Conservation (phyloP, 2,888 invertebrate genomes). For the Volucella inanis region DNA sequence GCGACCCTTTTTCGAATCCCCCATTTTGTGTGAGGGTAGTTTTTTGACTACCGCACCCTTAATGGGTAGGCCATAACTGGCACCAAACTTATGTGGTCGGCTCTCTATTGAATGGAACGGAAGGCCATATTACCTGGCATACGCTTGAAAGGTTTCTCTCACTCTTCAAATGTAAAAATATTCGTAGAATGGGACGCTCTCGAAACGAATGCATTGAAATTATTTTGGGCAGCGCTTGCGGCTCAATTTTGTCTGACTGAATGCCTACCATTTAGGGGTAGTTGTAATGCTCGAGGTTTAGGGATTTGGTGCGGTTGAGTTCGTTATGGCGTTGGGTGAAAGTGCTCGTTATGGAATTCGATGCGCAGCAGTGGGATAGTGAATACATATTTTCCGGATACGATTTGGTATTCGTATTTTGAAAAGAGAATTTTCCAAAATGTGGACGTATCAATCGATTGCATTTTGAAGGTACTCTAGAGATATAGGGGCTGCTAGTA, state of each 20-base stretch:
- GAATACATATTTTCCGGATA: conserved; percentile 3
- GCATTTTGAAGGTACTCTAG: background rate
- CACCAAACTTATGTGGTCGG: conserved; percentile 59
- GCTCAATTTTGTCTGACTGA: conserved; percentile 62
- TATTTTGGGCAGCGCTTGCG: conserved; percentile 62
- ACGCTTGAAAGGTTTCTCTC: conserved; percentile 31
- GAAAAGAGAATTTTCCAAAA: conserved; percentile 10
- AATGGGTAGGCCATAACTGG: conserved; percentile 50
- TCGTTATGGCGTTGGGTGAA: conserved; percentile 10
- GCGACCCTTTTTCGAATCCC: conserved; percentile 4
- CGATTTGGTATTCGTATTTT: conserved; percentile 38
- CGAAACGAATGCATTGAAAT: conserved; percentile 29
- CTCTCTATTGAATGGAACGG: conserved; percentile 23
- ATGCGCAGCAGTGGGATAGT: conserved; percentile 36
- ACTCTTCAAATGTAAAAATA: background rate
- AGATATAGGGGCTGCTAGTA: conserved; percentile 20
- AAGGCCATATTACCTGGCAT: conserved; percentile 25
- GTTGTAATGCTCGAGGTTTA: conserved; percentile 36
- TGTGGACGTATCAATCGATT: conserved; percentile 32
- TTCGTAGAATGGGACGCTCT: background rate
- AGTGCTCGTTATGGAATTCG: background rate
- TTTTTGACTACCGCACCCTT: conserved; percentile 19
- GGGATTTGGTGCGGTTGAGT: conserved; percentile 16
- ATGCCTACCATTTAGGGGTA: conserved; percentile 39
- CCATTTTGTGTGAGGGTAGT: conserved; percentile 14